A percentile compares a stretch with the other conserved stretches of the same genome.
phyloP scores from a whole-genome alignment of 2,797 vertebrate species.

The Spinibarbus caldwelli region DNA sequence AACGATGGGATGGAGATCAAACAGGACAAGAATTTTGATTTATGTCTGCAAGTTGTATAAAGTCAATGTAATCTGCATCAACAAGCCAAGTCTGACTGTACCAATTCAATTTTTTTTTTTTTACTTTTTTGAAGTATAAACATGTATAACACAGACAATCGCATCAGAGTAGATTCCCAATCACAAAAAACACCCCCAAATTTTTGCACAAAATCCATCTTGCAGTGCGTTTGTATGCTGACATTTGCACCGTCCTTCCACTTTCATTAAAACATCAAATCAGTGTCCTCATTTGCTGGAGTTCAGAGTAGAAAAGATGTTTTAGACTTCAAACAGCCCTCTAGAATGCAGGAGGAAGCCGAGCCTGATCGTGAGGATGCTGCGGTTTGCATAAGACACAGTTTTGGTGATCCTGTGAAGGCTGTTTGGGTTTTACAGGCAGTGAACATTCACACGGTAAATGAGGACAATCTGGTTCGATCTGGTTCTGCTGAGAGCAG shows the following conservation, averaged over 20 bases:
- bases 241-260: neutral
- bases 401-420: conserved; percentile 69
- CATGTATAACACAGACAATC: neutral
- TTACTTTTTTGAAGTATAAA: neutral
- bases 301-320: conserved; percentile 16
- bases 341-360: neutral
- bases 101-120: neutral
- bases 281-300: conserved; percentile 3
- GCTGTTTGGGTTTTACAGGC: conserved; percentile 63
- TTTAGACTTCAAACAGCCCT: conserved; percentile 13
- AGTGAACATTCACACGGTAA: conserved; percentile 29
- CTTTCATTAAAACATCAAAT: neutral
- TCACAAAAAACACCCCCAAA: neutral
- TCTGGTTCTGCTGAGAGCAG: neutral
- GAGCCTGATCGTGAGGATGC: conserved; percentile 61
- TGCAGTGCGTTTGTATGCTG: neutral
- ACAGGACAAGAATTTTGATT: neutral
- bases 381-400: conserved; percentile 75
- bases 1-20: neutral
- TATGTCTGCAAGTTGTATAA: neutral
- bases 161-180: neutral
- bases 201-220: neutral
- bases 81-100: neutral
- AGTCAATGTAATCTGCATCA: neutral
- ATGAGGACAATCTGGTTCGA: neutral